Conservation (phyloP, 2,113 vertebrate species). For the Cyphomyrus plagiostoma region DNA sequence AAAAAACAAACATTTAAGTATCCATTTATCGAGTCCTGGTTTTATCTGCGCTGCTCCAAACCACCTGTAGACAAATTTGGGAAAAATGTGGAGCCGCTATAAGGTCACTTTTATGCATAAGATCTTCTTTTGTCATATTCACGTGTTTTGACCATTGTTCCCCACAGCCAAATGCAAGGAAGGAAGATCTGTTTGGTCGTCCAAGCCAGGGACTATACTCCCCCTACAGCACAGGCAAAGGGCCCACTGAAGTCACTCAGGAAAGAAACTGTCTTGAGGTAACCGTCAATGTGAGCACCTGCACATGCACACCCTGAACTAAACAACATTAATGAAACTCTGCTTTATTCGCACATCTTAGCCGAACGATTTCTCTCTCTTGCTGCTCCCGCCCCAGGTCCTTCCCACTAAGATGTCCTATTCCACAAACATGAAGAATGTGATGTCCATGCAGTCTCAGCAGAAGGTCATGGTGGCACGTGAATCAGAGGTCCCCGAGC, state of each 20-base stretch:
- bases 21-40: neutral
- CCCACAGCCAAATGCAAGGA: conserved; percentile 91
- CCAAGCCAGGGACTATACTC: conserved; percentile 92
- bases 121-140: neutral
- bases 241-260: conserved; percentile 81
- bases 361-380: neutral
- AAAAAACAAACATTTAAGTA: neutral
- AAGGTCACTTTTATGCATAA: neutral
- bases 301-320: neutral
- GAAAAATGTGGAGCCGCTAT: neutral
- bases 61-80: neutral
- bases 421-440: conserved; percentile 93
- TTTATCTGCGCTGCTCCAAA: neutral
- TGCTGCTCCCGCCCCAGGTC: conserved; percentile 60
- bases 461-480: conserved; percentile 71
- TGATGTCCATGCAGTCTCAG: conserved; percentile 91
- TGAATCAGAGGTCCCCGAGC: conserved; percentile 83
- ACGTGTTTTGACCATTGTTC: neutral
- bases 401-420: conserved; percentile 99
- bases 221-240: conserved; percentile 83
- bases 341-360: neutral
- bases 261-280: conserved; percentile 99
- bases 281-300: conserved; percentile 33
- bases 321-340: neutral
- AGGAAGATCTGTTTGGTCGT: conserved; percentile 97